Evolutionary conservation across 1,140 invertebrate species (phyloP).

Genomic region (Oscheius sp.): DNA sequence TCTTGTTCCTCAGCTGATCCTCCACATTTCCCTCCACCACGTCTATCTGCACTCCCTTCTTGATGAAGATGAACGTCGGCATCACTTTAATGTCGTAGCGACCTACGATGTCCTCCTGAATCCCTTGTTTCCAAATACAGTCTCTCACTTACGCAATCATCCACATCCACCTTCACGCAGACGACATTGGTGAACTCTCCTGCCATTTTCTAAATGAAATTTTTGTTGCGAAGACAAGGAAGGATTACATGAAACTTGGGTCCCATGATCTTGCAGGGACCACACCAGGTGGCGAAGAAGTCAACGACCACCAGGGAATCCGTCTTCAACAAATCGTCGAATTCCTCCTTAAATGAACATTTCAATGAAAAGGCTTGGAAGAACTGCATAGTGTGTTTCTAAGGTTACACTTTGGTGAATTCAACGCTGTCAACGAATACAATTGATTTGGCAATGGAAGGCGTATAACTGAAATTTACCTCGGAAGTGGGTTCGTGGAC

Average conservation of each 20-base stretch:
- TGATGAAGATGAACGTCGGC: constrained; percentile 57
- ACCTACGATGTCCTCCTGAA: constrained; percentile 47
- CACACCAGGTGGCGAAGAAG: constrained; percentile 70
- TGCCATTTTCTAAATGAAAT: constrained; percentile 47
- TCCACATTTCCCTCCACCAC: constrained; percentile 46
- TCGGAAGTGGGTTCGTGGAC: neutral
- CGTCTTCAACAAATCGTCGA: constrained; percentile 65
- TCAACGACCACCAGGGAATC: constrained; percentile 84
- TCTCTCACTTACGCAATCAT: constrained; percentile 41
- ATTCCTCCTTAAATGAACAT: constrained; percentile 64
- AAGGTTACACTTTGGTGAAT: too few species aligned
- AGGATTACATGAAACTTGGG: constrained; percentile 69
- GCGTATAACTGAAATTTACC: neutral
- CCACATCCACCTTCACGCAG: constrained; percentile 54
- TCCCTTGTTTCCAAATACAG: neutral
- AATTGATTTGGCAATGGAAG: neutral
- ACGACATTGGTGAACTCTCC: constrained; percentile 44
- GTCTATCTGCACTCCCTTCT: constrained; percentile 46
- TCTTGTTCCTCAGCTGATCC: constrained; percentile 41
- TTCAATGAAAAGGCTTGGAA: too few species aligned
- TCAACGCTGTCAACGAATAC: too few species aligned
- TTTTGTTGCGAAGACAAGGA: neutral
- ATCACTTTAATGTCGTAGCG: constrained; percentile 59
- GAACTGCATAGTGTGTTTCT: too few species aligned
- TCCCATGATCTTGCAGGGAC: constrained; percentile 86